A percentile compares a stretch with the other conserved stretches of the same genome.
These are phyloP conservation scores for Shinisaurus crocodilurus DNA, from an alignment of 2,113 vertebrate genomes.

Conservation along the genomic window DNA sequence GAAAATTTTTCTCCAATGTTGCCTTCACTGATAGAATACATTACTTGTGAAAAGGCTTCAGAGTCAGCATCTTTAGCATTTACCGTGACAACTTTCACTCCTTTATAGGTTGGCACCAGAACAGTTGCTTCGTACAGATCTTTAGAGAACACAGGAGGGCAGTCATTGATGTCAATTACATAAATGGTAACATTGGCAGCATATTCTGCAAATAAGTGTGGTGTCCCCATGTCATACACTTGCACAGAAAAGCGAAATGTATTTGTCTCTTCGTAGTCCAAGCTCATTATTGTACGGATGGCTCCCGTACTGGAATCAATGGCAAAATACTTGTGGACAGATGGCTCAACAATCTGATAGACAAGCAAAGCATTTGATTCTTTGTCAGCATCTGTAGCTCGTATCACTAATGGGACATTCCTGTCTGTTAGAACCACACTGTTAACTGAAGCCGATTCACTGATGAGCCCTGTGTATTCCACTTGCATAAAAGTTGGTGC, in stretches of 20 bases:
- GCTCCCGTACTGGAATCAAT: constrained; percentile 96
- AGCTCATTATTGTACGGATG: constrained; percentile 82
- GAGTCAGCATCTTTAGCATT: constrained; percentile 93
- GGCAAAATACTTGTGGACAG: constrained; percentile 90
- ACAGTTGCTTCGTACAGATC: constrained; percentile 87
- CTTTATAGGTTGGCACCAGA: constrained; percentile 91
- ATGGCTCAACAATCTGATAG: constrained; percentile 95
- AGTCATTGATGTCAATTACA: constrained; percentile 94
- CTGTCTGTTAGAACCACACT: constrained; percentile 90
- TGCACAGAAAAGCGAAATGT: constrained; percentile 93
- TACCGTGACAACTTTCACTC: constrained; percentile 86
- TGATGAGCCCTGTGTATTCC: constrained; percentile 90
- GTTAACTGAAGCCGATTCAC: constrained; percentile 88
- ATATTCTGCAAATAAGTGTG: constrained; percentile 89
- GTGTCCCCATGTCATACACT: constrained; percentile 91
- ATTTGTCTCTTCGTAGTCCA: constrained; percentile 92
- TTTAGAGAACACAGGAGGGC: constrained; percentile 88
- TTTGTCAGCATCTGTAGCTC: constrained; percentile 88
- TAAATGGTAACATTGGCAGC: constrained; percentile 93
- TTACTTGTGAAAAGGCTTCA: constrained; percentile 84
- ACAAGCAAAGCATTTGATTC: constrained; percentile 92
- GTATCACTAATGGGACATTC: constrained; percentile 90
- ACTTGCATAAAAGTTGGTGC: constrained; percentile 84
- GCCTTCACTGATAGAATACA: constrained; percentile 93
- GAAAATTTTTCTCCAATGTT: constrained; percentile 97